Conservation (phyloP, 30 jellyfish, hydroid and myxozoan species). For the Rhopilema esculentum region DNA sequence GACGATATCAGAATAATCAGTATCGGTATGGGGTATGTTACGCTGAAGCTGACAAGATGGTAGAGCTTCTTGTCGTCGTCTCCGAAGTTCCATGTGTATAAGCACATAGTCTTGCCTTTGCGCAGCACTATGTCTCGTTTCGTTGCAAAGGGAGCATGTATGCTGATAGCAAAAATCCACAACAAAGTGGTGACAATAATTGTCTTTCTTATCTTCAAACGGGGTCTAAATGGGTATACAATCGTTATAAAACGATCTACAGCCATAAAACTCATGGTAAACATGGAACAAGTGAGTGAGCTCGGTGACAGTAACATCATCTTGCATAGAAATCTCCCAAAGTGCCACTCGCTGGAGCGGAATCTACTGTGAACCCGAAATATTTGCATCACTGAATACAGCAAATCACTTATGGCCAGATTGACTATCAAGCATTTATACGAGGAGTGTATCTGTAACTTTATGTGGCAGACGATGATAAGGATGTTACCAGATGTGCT, state of each 20-base stretch:
- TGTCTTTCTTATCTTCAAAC: neutral
- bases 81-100: neutral
- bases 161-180: constrained; percentile 46
- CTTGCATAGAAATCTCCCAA: constrained; percentile 56
- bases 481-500: constrained; percentile 35
- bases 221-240: constrained; percentile 46
- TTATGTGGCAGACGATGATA: constrained; percentile 31
- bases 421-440: constrained; percentile 39
- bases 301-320: constrained; percentile 13
- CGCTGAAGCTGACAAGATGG: constrained; percentile 25
- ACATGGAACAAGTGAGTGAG: constrained; percentile 56
- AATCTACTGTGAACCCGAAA: constrained; percentile 67
- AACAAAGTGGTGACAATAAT: neutral
- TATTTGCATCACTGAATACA: constrained; percentile 34
- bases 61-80: constrained; percentile 3
- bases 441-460: constrained; percentile 3
- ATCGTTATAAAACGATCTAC: constrained; percentile 53
- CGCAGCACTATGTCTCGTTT: neutral
- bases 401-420: constrained; percentile 51
- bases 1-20: constrained; percentile 15
- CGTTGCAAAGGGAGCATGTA: constrained; percentile 37
- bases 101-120: constrained; percentile 35
- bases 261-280: constrained; percentile 63
- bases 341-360: constrained; percentile 37
- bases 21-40: constrained; percentile 69